These are phyloP conservation scores for Eurois occulta DNA, from an alignment of 2,888 invertebrate genomes.

Conservation along the genomic window DNA sequence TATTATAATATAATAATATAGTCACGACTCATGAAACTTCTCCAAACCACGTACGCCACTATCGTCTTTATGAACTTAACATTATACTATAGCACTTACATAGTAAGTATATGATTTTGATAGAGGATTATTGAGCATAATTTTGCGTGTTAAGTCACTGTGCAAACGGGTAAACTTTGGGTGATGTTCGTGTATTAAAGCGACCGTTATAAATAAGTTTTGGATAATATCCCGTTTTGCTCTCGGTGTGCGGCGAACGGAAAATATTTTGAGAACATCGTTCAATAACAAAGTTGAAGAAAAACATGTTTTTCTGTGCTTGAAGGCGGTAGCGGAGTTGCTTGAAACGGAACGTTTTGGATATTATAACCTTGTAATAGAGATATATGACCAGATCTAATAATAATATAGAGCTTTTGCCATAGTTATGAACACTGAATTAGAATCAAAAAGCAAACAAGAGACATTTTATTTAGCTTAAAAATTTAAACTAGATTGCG, in stretches of 20 bases:
- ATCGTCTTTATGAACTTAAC: conserved; percentile 61
- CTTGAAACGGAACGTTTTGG: conserved; percentile 23
- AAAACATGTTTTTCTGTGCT: conserved; percentile 62
- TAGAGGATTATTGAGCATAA: conserved; percentile 65
- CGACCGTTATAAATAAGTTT: conserved; percentile 59
- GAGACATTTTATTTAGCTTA: not conserved
- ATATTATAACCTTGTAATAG: conserved; percentile 23
- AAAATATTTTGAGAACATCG: conserved; percentile 61
- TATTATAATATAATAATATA: conserved; percentile 51
- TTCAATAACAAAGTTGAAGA: conserved; percentile 64
- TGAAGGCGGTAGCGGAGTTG: conserved; percentile 30
- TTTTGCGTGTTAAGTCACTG: conserved; percentile 55
- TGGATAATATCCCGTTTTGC: conserved; percentile 52
- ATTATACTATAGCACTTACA: conserved; percentile 53
- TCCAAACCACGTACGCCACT: conserved; percentile 57
- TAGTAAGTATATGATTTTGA: conserved; percentile 58
- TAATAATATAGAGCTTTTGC: not conserved
- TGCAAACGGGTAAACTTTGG: conserved; percentile 57
- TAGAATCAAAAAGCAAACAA: not conserved
- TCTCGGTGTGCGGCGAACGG: conserved; percentile 44
- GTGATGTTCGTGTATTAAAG: conserved; percentile 54
- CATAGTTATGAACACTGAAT: not conserved
- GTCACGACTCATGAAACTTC: conserved; percentile 57
- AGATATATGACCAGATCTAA: not conserved
- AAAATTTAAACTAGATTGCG: not conserved